Evolutionary conservation across 1,140 invertebrate species (phyloP).

Genomic region (Hormaphis cornu): DNA sequence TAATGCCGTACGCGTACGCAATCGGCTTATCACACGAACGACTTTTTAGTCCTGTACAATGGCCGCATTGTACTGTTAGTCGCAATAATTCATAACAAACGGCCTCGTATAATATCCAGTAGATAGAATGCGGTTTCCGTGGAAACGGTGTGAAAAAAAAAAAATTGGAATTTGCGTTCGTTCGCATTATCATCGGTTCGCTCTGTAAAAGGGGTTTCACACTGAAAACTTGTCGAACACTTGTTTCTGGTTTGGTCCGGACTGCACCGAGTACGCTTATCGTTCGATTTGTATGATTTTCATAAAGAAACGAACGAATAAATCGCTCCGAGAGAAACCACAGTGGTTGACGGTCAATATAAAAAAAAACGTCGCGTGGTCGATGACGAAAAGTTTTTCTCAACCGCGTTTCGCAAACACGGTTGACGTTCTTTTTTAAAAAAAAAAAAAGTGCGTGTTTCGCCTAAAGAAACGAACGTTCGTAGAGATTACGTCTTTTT

Average conservation of each 20-base stretch:
- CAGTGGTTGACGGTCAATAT: not conserved
- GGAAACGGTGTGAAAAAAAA: slow-evolving; percentile 20
- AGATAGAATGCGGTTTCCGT: slow-evolving; percentile 9
- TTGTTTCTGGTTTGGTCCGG: slow-evolving; percentile 8
- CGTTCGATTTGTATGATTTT: slow-evolving; percentile 24
- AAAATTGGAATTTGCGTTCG: slow-evolving; percentile 2
- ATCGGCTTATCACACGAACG: too few relatives aligned
- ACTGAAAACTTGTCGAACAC: slow-evolving; percentile 14
- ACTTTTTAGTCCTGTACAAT: not conserved
- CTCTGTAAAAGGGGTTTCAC: slow-evolving; percentile 18
- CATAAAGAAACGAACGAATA: not conserved
- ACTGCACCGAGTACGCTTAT: not conserved
- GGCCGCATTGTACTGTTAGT: not conserved
- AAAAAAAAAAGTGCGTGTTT: too few relatives aligned
- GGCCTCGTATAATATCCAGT: too few relatives aligned
- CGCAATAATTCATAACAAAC: not conserved
- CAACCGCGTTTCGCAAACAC: too few relatives aligned
- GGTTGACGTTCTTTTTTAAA: too few relatives aligned
- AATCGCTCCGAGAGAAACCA: not conserved
- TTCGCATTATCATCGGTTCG: not conserved
- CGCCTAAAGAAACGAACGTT: too few relatives aligned
- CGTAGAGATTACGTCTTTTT: too few relatives aligned
- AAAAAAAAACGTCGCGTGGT: too few relatives aligned
- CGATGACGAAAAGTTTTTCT: too few relatives aligned
- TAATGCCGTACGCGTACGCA: too few relatives aligned